Conservation (phyloP, 2,797 vertebrate species). For the Megalops cyprinoides region DNA sequence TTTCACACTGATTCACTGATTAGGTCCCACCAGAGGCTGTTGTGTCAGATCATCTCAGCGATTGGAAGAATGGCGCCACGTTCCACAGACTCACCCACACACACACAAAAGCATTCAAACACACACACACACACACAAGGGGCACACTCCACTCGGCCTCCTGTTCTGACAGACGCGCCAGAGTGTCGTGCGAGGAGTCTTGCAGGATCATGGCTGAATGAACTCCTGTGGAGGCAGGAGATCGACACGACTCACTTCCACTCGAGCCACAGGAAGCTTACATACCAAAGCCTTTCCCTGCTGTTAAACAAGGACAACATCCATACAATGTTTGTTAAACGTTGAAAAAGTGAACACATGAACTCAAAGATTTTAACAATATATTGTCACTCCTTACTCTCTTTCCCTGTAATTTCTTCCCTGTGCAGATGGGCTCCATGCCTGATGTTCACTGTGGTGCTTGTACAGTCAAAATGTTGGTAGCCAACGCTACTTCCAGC, state of each 20-base stretch:
- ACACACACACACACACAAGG: not conserved
- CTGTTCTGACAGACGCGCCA: not conserved
- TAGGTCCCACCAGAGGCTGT: constrained; percentile 46
- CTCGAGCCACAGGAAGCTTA: not conserved
- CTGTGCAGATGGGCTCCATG: not conserved
- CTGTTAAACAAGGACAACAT: not conserved
- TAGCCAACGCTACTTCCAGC: not conserved
- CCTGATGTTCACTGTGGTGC: not conserved
- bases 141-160: not conserved
- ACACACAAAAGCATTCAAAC: constrained; percentile 23
- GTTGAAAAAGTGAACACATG: not conserved
- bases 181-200: not conserved
- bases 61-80: constrained; percentile 59
- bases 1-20: constrained; percentile 54
- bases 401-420: too few relatives aligned
- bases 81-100: constrained; percentile 57
- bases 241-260: constrained; percentile 11
- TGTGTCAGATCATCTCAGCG: constrained; percentile 58
- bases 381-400: not conserved
- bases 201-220: not conserved
- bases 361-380: not conserved
- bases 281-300: not conserved
- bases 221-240: not conserved
- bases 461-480: not conserved
- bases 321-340: not conserved